A percentile compares a stretch with the other conserved stretches of the same genome.
Evolutionary conservation across 2,797 vertebrate genomes (phyloP).

Genomic region (Melanotaenia pygmaea): DNA sequence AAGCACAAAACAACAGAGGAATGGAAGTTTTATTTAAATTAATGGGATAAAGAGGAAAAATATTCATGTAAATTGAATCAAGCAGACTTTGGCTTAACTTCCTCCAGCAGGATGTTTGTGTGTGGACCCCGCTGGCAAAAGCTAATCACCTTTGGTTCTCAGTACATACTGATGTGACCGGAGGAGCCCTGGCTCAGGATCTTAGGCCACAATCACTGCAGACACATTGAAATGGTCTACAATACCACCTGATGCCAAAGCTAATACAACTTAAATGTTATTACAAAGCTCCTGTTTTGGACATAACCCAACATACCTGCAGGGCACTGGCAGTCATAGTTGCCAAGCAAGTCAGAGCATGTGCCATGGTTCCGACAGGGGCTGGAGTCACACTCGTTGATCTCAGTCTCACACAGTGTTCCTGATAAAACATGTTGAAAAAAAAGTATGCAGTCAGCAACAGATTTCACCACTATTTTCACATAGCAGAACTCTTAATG

Average conservation of each 20-base stretch:
- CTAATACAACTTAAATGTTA: conserved; percentile 31
- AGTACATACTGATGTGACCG: conserved; percentile 25
- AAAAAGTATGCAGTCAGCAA: conserved; percentile 4
- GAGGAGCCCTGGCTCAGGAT: conserved; percentile 30
- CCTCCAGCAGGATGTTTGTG: conserved; percentile 31
- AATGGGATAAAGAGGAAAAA: background rate
- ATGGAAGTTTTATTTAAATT: background rate
- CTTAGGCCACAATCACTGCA: conserved; percentile 17
- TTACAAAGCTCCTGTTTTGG: conserved; percentile 20
- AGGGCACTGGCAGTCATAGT: conserved; percentile 83
- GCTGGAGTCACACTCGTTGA: conserved; percentile 78
- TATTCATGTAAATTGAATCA: conserved; percentile 23
- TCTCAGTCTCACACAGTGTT: conserved; percentile 79
- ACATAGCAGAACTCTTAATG: background rate
- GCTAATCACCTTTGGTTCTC: conserved; percentile 52
- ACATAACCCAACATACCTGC: conserved; percentile 73
- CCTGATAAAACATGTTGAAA: conserved; percentile 69
- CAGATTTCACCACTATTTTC: background rate
- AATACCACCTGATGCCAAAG: conserved; percentile 24
- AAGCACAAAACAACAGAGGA: background rate
- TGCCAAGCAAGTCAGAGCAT: conserved; percentile 75
- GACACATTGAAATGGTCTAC: conserved; percentile 24
- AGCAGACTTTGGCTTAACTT: conserved; percentile 14
- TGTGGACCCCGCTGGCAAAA: conserved; percentile 26
- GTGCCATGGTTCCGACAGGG: conserved; percentile 85